Percentiles rank a stretch among this genome's conserved stretches.
Evolutionary conservation across 2,888 invertebrate species (phyloP).

Genomic region (Mellilla xanthometata): DNA sequence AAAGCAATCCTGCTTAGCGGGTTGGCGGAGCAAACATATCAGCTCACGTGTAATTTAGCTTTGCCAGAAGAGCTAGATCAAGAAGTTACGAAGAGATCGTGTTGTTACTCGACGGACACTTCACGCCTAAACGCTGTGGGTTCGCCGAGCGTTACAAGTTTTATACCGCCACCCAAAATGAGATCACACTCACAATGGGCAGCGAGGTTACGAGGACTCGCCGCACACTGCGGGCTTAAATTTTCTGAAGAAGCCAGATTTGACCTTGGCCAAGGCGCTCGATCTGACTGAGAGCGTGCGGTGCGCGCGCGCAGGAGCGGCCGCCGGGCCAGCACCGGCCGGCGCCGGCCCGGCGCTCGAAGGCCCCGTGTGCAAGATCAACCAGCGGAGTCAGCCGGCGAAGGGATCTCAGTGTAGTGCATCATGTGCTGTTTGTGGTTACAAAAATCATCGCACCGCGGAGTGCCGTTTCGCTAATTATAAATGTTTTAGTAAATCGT

Average conservation of each 20-base stretch:
- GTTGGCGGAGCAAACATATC: background rate
- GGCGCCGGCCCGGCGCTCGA: background rate
- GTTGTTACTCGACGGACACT: background rate
- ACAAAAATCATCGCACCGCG: too few relatives aligned
- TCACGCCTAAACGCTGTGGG: background rate
- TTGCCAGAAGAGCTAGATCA: background rate
- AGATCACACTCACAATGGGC: slow-evolving; percentile 33
- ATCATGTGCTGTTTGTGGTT: background rate
- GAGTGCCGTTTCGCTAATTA: too few relatives aligned
- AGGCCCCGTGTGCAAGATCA: background rate
- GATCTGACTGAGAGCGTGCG: slow-evolving; percentile 32
- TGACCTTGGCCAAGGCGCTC: slow-evolving; percentile 33
- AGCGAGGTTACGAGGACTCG: slow-evolving; percentile 27
- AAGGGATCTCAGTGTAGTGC: background rate
- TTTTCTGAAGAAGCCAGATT: background rate
- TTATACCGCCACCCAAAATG: background rate
- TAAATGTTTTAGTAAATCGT: too few relatives aligned
- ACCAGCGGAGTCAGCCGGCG: background rate
- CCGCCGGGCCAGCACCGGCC: background rate
- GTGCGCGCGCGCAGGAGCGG: slow-evolving; percentile 25
- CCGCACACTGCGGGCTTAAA: slow-evolving; percentile 29
- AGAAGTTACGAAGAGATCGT: background rate
- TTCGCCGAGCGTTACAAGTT: too few relatives aligned
- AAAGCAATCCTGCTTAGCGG: background rate
- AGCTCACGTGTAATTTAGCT: background rate